Evolutionary conservation across 2,888 invertebrate species (phyloP), one percentile per base, ranked within the genome.

Genomic region (Aelia acuminata): DNA sequence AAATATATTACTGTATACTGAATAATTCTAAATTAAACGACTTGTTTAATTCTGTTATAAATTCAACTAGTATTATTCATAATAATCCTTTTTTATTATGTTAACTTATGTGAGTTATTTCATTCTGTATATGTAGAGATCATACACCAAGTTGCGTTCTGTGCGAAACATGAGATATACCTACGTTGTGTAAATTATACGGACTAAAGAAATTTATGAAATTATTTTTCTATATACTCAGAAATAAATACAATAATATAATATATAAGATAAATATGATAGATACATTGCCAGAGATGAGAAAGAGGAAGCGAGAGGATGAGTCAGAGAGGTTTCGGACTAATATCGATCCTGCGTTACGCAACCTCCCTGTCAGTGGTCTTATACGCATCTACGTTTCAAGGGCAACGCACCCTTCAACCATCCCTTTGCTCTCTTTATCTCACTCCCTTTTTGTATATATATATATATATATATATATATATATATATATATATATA

Each of bases 341-440:
- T 70, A 57, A 35, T 70, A 70, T 70, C 63, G 63, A 70, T 70
- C 63, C n/a, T 70, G 63, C 63, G 63, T 70, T 70, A 70, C 63
- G 63, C 63, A 70, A 70, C 35, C 63, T 35, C 18, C 35, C 63
- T 70, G 63, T 70, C 63, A 70, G 63, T 70, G 2, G 31, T 70
- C 63, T 35, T 35, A 8, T 70, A 70, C 63, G 63, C 63, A 70
- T 70, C 63, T 70, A 70, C 63, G 18, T 70, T 70, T 70, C 63
- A 70, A 70, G 63, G 63, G 31, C 63, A 70, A 70, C 15, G 7
- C 11, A 35, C 57, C 15, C 57, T 26, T 13, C 26, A 31, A 13
- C 31, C 31, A 35, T 31, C 35, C n/a, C 63, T n/a, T 1, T 70
- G 1, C 15, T 1, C 18, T 8, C 18, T 70, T 35, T 70, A 57